These are phyloP conservation scores for Coleophora flavipennella DNA, from an alignment of 2,888 invertebrate species.

Conservation along the genomic window DNA sequence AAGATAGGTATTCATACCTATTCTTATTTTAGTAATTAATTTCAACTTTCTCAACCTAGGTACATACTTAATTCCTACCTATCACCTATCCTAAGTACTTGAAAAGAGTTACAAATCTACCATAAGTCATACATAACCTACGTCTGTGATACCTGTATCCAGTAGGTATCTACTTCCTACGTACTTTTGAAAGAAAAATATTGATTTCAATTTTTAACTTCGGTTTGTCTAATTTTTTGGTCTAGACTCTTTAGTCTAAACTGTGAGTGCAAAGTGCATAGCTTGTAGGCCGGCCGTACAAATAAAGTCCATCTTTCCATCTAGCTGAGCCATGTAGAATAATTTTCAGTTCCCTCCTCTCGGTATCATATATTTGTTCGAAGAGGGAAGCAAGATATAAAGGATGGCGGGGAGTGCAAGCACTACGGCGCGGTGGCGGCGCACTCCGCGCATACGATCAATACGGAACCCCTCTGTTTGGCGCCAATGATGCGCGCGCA, in stretches of 20 bases:
- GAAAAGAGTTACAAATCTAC: no score
- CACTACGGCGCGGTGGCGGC: slow-evolving; percentile 22
- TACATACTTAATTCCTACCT: no score
- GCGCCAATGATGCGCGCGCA: slow-evolving; percentile 49
- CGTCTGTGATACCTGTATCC: no score
- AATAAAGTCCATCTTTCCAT: slow-evolving; percentile 24
- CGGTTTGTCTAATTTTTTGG: slow-evolving; percentile 4
- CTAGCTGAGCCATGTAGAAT: slow-evolving; percentile 17
- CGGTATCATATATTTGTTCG: slow-evolving; percentile 22
- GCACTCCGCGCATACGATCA: slow-evolving; percentile 47
- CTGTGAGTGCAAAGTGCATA: no score
- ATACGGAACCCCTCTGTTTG: slow-evolving; percentile 45
- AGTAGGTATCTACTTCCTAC: no score
- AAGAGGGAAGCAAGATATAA: slow-evolving; percentile 27
- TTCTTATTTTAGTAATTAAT: no score
- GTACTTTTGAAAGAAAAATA: no score
- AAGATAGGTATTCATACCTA: no score
- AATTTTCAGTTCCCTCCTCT: slow-evolving; percentile 37
- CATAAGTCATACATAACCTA: no score
- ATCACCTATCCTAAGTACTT: no score
- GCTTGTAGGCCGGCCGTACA: slow-evolving; percentile 5
- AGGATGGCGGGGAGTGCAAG: slow-evolving; percentile 27
- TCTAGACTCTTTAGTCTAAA: slow-evolving; percentile 11
- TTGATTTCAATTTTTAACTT: background rate
- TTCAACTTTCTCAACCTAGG: no score